Evolutionary conservation across 2,113 vertebrate species (phyloP), one percentile per base, ranked within the genome.

Genomic region (Brachypteracias leptosomus): DNA sequence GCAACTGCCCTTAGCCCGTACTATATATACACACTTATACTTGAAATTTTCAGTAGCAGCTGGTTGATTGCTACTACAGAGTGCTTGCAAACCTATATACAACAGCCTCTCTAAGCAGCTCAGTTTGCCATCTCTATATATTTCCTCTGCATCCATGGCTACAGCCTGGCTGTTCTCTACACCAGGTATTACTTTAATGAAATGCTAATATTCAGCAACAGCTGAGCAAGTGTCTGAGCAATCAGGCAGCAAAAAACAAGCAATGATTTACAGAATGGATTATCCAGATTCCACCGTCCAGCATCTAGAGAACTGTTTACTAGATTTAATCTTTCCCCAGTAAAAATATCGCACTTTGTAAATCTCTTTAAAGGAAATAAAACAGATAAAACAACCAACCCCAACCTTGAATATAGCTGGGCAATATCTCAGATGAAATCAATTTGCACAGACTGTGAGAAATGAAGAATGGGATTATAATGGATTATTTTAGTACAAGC

Each of bases 301-400:
- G 74, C n/a, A 91, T 15, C 36, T 55, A 36, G 76, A 91, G 94
- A 85, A 52, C 73, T 70, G 46, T 63, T 80, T 57, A 46, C 68
- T 68, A 54, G n/a, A n/a, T 78, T 85, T 94, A 71, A 67, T 49
- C 88, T 77, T 66, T 58, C 28, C 2, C 7, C 38, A n/a, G 35
- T 68, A 96, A 90, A 88, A 97, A 70, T 54, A 61, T 17, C 59
- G 35, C 54, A 59, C 36, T 78, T 77, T 36, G 49, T 88, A 76
- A 88, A 89, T 72, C 65, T 76, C 40, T 71, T 88, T 35, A 90
- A 74, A 93, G 54, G 78, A 94, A 89, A 89, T 72, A 9, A 77
- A 93, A 92, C 22, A 65, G 57, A 81, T 49, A 70, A 85, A 94
- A 91, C 61, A 74, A 80, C 8, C 16, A 87, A 65, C 11, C 31